Evolutionary conservation across 2,888 invertebrate species (phyloP).

Genomic region (Eubasilissa splendida): DNA sequence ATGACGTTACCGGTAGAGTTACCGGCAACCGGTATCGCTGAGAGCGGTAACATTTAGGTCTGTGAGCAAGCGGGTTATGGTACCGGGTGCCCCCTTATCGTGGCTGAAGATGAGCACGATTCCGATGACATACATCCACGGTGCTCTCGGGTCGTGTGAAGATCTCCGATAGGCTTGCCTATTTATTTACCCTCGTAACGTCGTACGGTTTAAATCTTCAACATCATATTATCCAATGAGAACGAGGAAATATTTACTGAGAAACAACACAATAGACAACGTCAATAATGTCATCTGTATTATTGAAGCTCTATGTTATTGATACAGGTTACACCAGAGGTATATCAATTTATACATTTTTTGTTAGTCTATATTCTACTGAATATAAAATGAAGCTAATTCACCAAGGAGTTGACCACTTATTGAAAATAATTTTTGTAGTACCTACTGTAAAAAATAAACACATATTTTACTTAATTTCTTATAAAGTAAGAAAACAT

Average conservation of each 20-base stretch:
- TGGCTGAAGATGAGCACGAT: constrained; percentile 45
- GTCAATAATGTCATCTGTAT: too few species aligned
- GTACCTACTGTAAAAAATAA: too few species aligned
- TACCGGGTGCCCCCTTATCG: constrained; percentile 19
- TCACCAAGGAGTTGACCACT: too few species aligned
- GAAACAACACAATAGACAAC: neutral
- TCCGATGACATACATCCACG: constrained; percentile 50
- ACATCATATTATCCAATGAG: neutral
- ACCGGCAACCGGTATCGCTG: constrained; percentile 8
- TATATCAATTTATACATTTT: too few species aligned
- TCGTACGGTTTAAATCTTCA: constrained; percentile 5
- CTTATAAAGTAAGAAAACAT: too few species aligned
- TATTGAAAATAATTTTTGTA: too few species aligned
- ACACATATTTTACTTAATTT: too few species aligned
- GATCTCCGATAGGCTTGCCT: constrained; percentile 38
- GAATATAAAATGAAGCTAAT: too few species aligned
- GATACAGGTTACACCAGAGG: too few species aligned
- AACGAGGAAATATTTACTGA: neutral
- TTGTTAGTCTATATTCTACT: too few species aligned
- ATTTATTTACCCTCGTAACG: constrained; percentile 38
- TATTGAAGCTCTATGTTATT: too few species aligned
- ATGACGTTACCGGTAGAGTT: neutral
- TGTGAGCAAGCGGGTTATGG: constrained; percentile 25
- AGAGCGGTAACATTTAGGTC: constrained; percentile 32
- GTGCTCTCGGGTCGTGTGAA: constrained; percentile 39